phyloP scores from a whole-genome alignment of 1,140 invertebrate species.

The Tribolium castaneum region DNA sequence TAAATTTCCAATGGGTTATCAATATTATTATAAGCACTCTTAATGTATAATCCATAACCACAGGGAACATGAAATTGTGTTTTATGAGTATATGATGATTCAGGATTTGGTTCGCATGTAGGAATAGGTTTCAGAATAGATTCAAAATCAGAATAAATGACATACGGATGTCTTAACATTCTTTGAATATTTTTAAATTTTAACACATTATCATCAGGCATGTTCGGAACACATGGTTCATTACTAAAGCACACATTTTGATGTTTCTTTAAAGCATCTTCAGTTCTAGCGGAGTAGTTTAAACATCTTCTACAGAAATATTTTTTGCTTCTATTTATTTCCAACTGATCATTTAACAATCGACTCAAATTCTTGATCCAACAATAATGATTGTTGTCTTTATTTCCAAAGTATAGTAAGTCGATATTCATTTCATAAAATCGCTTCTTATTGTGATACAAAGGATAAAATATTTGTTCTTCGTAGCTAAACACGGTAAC shows the following conservation, averaged over 20 bases:
- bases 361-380: not conserved
- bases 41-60: no score
- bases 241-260: not conserved
- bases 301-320: not conserved
- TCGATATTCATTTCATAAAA: not conserved
- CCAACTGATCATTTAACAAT: not conserved
- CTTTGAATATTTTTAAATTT: constrained; percentile 2
- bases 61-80: no score
- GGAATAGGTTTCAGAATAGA: no score
- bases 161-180: constrained; percentile 6
- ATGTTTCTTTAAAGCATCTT: not conserved
- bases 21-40: no score
- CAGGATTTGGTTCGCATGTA: no score
- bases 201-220: not conserved
- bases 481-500: not conserved
- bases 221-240: not conserved
- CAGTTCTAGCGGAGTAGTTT: not conserved
- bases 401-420: not conserved
- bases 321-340: not conserved
- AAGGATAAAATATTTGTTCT: not conserved
- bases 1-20: no score
- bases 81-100: no score
- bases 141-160: not conserved
- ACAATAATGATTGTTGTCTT: not conserved
- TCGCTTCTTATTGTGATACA: not conserved